phyloP scores from a whole-genome alignment of 2,797 vertebrate genomes.

The Coranthus polyacanthus region DNA sequence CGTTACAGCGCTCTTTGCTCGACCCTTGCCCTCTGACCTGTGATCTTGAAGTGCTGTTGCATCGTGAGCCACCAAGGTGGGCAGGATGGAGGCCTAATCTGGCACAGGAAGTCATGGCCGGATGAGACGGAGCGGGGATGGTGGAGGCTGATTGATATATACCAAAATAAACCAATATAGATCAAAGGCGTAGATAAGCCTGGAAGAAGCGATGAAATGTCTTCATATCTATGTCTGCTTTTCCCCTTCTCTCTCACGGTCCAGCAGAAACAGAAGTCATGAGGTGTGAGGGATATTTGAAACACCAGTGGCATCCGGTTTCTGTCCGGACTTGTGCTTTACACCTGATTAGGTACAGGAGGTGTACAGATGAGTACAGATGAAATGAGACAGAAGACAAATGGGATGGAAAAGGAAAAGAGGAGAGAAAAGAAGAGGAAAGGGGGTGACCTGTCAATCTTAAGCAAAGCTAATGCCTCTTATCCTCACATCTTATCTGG shows the following conservation, averaged over 20 bases:
- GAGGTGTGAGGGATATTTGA: slow-evolving; percentile 71
- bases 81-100: slow-evolving; percentile 81
- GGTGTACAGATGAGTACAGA: slow-evolving; percentile 63
- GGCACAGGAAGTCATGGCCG: slow-evolving; percentile 79
- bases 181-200: slow-evolving; percentile 79
- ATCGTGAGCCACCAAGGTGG: slow-evolving; percentile 81
- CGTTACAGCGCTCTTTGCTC: slow-evolving; percentile 78
- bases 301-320: slow-evolving; percentile 76
- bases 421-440: slow-evolving; percentile 11
- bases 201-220: slow-evolving; percentile 35
- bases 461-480: slow-evolving; percentile 51
- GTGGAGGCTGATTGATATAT: slow-evolving; percentile 76
- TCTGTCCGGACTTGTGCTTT: slow-evolving; percentile 68
- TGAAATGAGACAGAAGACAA: slow-evolving; percentile 61
- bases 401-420: slow-evolving; percentile 26
- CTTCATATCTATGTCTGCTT: slow-evolving; percentile 38
- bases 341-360: slow-evolving; percentile 79
- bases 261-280: slow-evolving; percentile 61
- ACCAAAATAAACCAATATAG: slow-evolving; percentile 77
- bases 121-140: slow-evolving; percentile 63
- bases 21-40: slow-evolving; percentile 84
- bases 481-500: slow-evolving; percentile 65
- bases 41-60: slow-evolving; percentile 83
- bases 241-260: not conserved
- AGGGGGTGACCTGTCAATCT: slow-evolving; percentile 22